A percentile compares a stretch with the other conserved stretches of the same genome.
phyloP scores from a whole-genome alignment of 2,888 invertebrate genomes.

The Volucella inanis region DNA sequence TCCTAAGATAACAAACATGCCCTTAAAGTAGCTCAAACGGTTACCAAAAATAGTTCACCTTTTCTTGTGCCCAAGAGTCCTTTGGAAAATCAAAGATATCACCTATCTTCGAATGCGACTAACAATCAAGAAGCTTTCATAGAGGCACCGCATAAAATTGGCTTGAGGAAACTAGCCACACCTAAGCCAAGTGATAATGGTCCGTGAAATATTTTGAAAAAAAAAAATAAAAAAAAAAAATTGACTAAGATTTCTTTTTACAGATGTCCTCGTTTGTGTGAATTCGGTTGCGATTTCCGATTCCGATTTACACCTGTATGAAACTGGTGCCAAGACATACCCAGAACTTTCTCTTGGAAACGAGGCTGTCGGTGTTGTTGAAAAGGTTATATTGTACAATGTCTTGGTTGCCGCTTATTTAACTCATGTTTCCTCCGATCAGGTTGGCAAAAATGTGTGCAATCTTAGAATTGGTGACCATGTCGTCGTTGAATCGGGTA shows the following conservation, averaged over 20 bases:
- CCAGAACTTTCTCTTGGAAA: slow-evolving; percentile 90
- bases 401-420: background rate
- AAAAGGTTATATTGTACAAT: slow-evolving; percentile 84
- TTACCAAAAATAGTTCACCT: background rate
- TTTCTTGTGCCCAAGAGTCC: background rate
- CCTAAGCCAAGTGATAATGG: slow-evolving; percentile 35
- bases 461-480: slow-evolving; percentile 91
- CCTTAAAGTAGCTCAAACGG: background rate
- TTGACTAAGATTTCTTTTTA: background rate
- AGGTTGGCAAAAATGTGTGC: slow-evolving; percentile 86
- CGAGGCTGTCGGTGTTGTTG: slow-evolving; percentile 92
- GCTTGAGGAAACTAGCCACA: background rate
- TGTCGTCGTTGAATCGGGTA: slow-evolving; percentile 96
- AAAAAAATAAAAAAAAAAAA: background rate
- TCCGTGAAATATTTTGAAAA: background rate
- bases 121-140: slow-evolving; percentile 41
- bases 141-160: slow-evolving; percentile 28
- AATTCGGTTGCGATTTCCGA: slow-evolving; percentile 96
- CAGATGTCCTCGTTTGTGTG: slow-evolving; percentile 88
- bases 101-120: background rate
- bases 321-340: slow-evolving; percentile 77
- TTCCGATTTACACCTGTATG: slow-evolving; percentile 93
- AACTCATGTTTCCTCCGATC: background rate
- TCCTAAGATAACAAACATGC: too few relatives aligned
- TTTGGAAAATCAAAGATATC: background rate